phyloP scores from a whole-genome alignment of 2,797 vertebrate species.

The Novumbra hubbsi region DNA sequence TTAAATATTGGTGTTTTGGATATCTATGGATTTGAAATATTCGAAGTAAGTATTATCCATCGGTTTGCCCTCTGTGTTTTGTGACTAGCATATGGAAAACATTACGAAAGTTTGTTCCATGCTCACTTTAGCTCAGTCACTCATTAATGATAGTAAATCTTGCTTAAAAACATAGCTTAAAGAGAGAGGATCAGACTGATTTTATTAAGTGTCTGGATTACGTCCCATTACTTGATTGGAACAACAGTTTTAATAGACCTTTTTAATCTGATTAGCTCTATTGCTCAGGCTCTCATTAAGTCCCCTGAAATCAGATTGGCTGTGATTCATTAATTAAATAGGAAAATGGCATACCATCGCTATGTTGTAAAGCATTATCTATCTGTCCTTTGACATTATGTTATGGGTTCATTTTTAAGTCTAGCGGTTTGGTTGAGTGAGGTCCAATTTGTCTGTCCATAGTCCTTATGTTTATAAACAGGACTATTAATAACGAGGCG shows the following conservation, averaged over 20 bases:
- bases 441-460: slow-evolving; percentile 7
- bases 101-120: slow-evolving; percentile 10
- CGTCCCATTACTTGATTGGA: slow-evolving; percentile 54
- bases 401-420: background rate
- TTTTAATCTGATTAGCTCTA: slow-evolving; percentile 59
- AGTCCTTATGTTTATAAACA: slow-evolving; percentile 10
- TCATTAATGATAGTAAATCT: slow-evolving; percentile 33
- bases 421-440: slow-evolving; percentile 4
- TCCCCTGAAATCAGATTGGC: slow-evolving; percentile 20
- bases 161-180: slow-evolving; percentile 58
- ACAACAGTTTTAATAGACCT: slow-evolving; percentile 41
- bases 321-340: slow-evolving; percentile 13
- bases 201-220: slow-evolving; percentile 56
- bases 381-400: slow-evolving; percentile 7
- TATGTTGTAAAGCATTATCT: background rate
- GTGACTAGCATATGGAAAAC: background rate
- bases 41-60: slow-evolving; percentile 80
- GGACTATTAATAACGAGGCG: slow-evolving; percentile 22
- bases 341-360: slow-evolving; percentile 7
- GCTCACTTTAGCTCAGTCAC: slow-evolving; percentile 7
- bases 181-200: slow-evolving; percentile 50
- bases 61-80: background rate
- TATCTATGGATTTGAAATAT: slow-evolving; percentile 99
- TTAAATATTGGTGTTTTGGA: slow-evolving; percentile 94
- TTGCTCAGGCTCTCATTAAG: slow-evolving; percentile 19